phyloP scores from a whole-genome alignment of 2,797 vertebrate genomes.

The Acestrorhynchus altus region DNA sequence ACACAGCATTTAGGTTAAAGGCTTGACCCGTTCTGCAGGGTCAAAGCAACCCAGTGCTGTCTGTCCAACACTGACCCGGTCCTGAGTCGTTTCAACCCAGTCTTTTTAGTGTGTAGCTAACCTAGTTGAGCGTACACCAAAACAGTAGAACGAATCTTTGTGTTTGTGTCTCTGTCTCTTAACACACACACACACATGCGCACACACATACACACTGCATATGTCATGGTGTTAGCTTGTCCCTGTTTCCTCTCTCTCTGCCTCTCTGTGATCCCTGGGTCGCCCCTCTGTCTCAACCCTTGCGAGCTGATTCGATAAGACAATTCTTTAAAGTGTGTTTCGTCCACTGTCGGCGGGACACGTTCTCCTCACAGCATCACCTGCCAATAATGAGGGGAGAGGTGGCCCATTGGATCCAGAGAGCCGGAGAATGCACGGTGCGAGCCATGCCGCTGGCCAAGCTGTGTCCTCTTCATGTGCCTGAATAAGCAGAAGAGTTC shows the following conservation, averaged over 20 bases:
- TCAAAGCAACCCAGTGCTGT: no score
- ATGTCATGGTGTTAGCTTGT: constrained; percentile 51
- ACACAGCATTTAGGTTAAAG: no score
- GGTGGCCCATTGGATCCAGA: constrained; percentile 31
- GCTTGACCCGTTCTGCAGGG: no score
- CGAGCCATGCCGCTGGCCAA: constrained; percentile 27
- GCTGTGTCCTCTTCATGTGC: constrained; percentile 47
- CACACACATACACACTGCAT: constrained; percentile 58
- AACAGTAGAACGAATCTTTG: constrained; percentile 37
- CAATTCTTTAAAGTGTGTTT: constrained; percentile 25
- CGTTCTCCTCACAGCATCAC: constrained; percentile 22
- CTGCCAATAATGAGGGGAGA: constrained; percentile 27
- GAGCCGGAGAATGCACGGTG: constrained; percentile 46
- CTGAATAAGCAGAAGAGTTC: constrained; percentile 26
- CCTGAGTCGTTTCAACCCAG: no score
- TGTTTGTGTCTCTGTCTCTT: constrained; percentile 69
- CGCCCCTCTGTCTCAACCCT: constrained; percentile 10
- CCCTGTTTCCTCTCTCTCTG: constrained; percentile 44
- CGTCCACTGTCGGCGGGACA: background rate
- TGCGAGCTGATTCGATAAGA: constrained; percentile 32
- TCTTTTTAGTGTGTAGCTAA: no score
- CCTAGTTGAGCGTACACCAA: constrained; percentile 17
- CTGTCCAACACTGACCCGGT: no score
- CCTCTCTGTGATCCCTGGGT: constrained; percentile 50
- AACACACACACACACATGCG: constrained; percentile 60